Evolutionary conservation across 2,888 invertebrate species (phyloP), one percentile per base, ranked within the genome.

Genomic region (Drosophila merina): DNA sequence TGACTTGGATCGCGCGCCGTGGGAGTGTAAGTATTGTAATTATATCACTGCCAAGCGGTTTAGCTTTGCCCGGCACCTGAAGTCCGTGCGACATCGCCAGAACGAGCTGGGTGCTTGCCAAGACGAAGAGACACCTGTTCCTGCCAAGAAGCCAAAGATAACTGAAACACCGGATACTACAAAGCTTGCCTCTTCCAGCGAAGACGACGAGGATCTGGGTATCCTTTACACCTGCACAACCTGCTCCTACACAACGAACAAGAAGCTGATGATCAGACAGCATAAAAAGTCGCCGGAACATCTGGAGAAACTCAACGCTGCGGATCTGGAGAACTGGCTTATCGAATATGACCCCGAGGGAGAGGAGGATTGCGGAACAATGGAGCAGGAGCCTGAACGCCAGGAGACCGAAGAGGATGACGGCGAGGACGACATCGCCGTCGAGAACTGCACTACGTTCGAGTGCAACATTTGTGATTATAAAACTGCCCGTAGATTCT

Each of bases 41-140:
- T 70, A 70, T 40, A 72, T 14, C 8, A 70, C 69, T 0, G 69
- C 63, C 9, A 70, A 51, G 2, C 28, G 45, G 2, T 70, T 54
- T 14, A 36, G 54, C 40, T 70, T 33, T n/a, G 45, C n/a, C 4
- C 45, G 69, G 25, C 69, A 70, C 40, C 45, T 50, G 2, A 26
- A 8, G 8, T 62, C 69, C 4, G 28, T 28, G 12, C 49, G 40
- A 3, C 69, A 70, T 50, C 33, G 45, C 0, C 14, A 38, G 8
- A 62, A 42, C 8, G 14, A 25, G 25, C 25, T 44, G 10, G 10
- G 3, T 8, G 25, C 25, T 10, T 9, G 20, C 44, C 25, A 20
- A 5, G 55, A 45, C n/a, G 12, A 38, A 5, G 38, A 66, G 30
- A 9, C 31, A 20, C 14, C 14, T 2, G 10, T 9, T 10, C n/a